phyloP scores from a whole-genome alignment of 2,888 invertebrate genomes.

The Megastigmus dorsalis region DNA sequence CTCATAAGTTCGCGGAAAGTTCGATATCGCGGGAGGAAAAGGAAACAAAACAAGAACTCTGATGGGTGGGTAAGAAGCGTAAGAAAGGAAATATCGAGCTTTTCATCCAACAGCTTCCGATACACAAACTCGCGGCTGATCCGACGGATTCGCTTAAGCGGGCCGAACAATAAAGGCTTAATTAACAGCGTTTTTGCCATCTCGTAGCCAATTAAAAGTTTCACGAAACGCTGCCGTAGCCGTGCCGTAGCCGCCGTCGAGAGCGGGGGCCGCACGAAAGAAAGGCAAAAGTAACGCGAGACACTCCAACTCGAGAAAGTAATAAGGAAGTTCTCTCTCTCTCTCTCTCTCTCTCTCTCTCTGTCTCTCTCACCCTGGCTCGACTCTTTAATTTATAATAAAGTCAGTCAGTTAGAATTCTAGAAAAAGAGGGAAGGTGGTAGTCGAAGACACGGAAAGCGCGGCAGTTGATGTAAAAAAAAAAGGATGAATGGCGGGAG shows the following conservation, averaged over 20 bases:
- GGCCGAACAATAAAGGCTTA: conserved; percentile 48
- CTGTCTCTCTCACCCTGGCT: not conserved
- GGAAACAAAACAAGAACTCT: too few species aligned
- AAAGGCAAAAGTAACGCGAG: conserved; percentile 49
- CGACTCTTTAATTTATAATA: conserved; percentile 53
- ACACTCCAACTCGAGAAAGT: conserved; percentile 49
- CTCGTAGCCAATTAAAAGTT: conserved; percentile 56
- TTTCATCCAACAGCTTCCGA: not conserved
- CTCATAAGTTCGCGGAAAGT: too few species aligned
- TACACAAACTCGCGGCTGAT: not conserved
- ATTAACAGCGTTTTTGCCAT: conserved; percentile 54
- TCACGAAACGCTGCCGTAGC: conserved; percentile 27
- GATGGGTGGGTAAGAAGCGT: too few species aligned
- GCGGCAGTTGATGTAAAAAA: conserved; percentile 6
- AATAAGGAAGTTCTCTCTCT: conserved; percentile 46
- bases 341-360: not conserved
- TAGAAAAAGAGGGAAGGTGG: too few species aligned
- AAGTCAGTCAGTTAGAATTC: conserved; percentile 50
- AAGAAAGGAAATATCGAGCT: conserved; percentile 11
- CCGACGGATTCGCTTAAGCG: not conserved
- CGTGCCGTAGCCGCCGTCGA: not conserved
- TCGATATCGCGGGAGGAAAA: too few species aligned
- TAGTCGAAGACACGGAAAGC: conserved; percentile 20
- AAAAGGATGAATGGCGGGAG: not conserved
- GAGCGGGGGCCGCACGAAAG: conserved; percentile 23